Evolutionary conservation across 2,797 vertebrate genomes (phyloP).

Genomic region (Philypnodon macrostomus): DNA sequence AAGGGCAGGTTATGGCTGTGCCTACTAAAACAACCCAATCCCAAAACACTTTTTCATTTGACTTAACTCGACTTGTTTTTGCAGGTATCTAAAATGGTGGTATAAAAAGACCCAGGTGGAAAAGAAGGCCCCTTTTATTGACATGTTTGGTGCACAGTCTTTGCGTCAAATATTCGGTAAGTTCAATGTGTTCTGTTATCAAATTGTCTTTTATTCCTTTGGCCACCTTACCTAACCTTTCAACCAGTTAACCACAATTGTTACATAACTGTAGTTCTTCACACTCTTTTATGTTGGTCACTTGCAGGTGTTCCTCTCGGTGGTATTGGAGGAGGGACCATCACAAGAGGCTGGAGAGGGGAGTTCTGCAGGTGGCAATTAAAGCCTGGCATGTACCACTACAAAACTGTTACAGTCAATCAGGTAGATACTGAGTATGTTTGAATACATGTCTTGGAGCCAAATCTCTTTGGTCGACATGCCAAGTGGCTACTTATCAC

Average conservation of each 20-base stretch:
- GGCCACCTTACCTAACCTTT: too few species aligned
- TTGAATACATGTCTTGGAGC: not conserved
- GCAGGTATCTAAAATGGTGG: constrained; percentile 93
- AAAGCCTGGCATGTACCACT: constrained; percentile 92
- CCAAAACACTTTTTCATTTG: too few species aligned
- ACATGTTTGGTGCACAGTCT: constrained; percentile 84
- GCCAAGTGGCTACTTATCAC: too few species aligned
- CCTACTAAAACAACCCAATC: too few species aligned
- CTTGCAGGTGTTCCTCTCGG: constrained; percentile 89
- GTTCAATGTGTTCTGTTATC: constrained; percentile 28
- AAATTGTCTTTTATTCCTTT: not conserved
- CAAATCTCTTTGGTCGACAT: not conserved
- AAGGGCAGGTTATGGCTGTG: too few species aligned
- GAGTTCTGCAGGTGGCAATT: constrained; percentile 98
- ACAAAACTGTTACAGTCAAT: constrained; percentile 85
- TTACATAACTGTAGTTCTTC: not conserved
- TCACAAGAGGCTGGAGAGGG: constrained; percentile 92
- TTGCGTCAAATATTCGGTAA: constrained; percentile 93
- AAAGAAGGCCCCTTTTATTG: constrained; percentile 93
- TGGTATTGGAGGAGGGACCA: constrained; percentile 92
- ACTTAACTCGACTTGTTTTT: too few species aligned
- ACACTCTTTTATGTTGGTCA: not conserved
- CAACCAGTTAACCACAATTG: not conserved
- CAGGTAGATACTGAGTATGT: constrained; percentile 75
- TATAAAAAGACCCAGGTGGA: constrained; percentile 90